phyloP scores from a whole-genome alignment of 30 jellyfish, hydroid and myxozoan genomes.

The Aurelia sp. region DNA sequence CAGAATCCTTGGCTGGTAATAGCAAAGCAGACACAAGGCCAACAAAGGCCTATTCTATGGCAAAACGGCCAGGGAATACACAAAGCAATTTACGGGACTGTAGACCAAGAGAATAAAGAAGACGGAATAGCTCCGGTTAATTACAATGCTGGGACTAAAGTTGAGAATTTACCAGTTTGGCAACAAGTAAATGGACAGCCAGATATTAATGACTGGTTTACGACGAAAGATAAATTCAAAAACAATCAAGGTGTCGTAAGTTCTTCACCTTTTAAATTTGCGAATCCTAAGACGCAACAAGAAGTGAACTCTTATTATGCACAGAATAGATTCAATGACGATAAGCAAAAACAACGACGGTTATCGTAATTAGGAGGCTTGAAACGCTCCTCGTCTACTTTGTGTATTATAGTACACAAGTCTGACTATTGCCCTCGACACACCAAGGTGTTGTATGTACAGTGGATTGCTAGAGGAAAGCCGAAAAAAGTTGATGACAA shows the following conservation, averaged over 20 bases:
- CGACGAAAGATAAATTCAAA: conserved; percentile 30
- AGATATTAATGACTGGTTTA: conserved; percentile 27
- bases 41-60: conserved; percentile 64
- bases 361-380: not conserved
- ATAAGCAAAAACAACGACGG: conserved; percentile 5
- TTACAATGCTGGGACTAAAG: conserved; percentile 9
- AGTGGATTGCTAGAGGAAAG: too few relatives aligned
- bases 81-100: conserved; percentile 30
- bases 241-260: conserved; percentile 15
- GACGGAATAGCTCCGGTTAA: conserved; percentile 48
- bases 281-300: conserved; percentile 63
- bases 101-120: not conserved
- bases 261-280: conserved; percentile 67
- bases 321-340: conserved; percentile 10
- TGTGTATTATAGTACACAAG: too few relatives aligned
- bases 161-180: conserved; percentile 41
- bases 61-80: conserved; percentile 58
- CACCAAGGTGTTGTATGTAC: too few relatives aligned
- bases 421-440: too few relatives aligned
- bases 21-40: conserved; percentile 54
- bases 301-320: conserved; percentile 35
- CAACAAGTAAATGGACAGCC: conserved; percentile 47
- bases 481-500: too few relatives aligned
- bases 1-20: conserved; percentile 61
- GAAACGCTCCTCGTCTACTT: too few relatives aligned